Conservation (phyloP, 2,113 vertebrate species). For the Nestor notabilis region DNA sequence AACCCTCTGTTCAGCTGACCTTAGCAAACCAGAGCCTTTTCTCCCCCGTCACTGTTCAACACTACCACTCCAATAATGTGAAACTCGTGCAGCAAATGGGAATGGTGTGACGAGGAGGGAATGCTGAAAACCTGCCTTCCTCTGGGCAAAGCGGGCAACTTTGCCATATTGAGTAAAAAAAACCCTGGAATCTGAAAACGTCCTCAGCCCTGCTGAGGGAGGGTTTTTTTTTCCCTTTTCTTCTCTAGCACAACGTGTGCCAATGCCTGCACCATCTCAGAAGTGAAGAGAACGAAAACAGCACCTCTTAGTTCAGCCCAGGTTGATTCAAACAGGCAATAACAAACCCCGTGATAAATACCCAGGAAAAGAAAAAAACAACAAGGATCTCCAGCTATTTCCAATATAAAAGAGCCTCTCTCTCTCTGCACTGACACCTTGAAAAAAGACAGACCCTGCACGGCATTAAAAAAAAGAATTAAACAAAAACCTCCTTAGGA, state of each 20-base stretch:
- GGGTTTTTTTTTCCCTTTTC: constrained; percentile 12
- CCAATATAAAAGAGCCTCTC: constrained; percentile 78
- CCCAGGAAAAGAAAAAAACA: constrained; percentile 23
- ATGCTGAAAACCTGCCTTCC: constrained; percentile 59
- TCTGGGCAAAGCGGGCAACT: constrained; percentile 83
- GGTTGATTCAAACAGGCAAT: constrained; percentile 77
- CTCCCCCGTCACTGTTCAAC: neutral
- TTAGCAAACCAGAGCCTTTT: neutral
- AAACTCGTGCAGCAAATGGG: neutral
- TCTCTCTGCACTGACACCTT: constrained; percentile 85
- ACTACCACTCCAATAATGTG: neutral
- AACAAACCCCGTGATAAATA: constrained; percentile 79
- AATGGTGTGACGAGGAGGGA: neutral
- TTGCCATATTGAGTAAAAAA: constrained; percentile 99
- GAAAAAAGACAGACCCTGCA: constrained; percentile 95
- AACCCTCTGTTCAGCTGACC: neutral
- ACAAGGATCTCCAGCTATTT: constrained; percentile 72
- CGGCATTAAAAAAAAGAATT: constrained; percentile 88
- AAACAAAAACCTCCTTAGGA: constrained; percentile 94
- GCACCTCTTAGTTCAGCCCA: constrained; percentile 68
- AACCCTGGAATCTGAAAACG: constrained; percentile 87
- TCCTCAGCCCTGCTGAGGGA: constrained; percentile 60
- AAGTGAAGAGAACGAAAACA: constrained; percentile 75
- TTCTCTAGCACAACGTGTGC: constrained; percentile 77
- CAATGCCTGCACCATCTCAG: constrained; percentile 98